Evolutionary conservation across 2,113 vertebrate genomes (phyloP), one percentile per base, ranked within the genome.

Genomic region (Daphoenositta chrysoptera): DNA sequence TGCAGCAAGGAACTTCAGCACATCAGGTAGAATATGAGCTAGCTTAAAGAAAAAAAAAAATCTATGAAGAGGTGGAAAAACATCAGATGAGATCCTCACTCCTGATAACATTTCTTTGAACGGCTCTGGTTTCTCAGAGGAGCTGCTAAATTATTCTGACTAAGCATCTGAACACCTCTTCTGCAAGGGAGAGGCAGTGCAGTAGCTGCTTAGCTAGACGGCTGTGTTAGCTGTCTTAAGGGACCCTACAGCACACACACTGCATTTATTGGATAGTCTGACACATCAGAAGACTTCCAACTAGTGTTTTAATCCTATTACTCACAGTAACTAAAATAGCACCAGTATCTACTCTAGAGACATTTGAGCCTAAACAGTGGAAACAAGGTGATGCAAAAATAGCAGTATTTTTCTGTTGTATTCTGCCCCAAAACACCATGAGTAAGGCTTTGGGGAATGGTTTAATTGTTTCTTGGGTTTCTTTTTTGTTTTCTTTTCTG

Each of bases 11-110:
- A 94, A 94, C 83, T 97, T 97, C 90, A 93, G 92, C 87, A 85
- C 77, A 96, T 97, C 96, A 97, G 80, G 94, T 96, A 96, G 91
- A 97, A 96, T 80, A 82, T 47, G 90, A 97, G 85, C 72, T 87
- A 27, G n/a, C 22, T 90, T 78, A 58, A 88, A 90, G 70, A 54
- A 83, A 96, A 86, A 79, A 79, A 86, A 90, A 93, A 86, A 78
- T 89, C 88, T 90, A 83, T 96, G 91, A 93, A 84, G 86, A 78
- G 68, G 71, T 78, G 33, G 57, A 92, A 95, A 96, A 92, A 66
- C 39, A 88, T 92, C 93, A 90, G 90, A 90, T 93, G 51, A 92
- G 94, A 92, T 94, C 63, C 12, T 91, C 60, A 64, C 20, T 56
- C 54, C 68, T 66, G 90, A 94, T 94, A 92, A 51, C 13, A 40